Conservation (phyloP, 53 echinoderm and acorn worm species). For the Glandiceps talaboti region DNA sequence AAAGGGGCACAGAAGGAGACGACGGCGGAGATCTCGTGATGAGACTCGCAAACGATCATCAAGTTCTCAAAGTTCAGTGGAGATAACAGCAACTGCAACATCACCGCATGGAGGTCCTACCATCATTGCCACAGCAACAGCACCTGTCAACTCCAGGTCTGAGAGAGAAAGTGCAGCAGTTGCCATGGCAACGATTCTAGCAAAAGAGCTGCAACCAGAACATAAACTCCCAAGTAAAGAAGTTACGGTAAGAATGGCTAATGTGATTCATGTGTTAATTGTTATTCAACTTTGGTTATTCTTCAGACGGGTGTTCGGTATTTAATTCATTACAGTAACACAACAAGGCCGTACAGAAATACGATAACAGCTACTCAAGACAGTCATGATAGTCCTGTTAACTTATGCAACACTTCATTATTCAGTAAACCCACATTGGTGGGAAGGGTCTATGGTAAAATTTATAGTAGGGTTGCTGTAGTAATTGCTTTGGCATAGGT, state of each 20-base stretch:
- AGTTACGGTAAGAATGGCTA: slow-evolving; percentile 52
- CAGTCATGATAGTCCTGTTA: no score
- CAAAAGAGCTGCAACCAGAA: slow-evolving; percentile 55
- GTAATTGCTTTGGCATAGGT: no score
- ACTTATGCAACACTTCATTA: no score
- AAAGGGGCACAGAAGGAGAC: background rate
- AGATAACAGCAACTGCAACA: background rate
- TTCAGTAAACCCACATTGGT: no score
- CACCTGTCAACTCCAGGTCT: background rate
- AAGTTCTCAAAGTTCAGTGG: slow-evolving; percentile 23
- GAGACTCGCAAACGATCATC: slow-evolving; percentile 13
- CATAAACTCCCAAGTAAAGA: slow-evolving; percentile 71
- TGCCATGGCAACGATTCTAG: slow-evolving; percentile 53
- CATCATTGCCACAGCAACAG: background rate
- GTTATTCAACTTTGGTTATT: no score
- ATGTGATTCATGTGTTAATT: no score
- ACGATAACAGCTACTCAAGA: no score
- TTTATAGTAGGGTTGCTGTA: no score
- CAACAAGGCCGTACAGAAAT: no score
- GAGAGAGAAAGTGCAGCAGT: slow-evolving; percentile 19
- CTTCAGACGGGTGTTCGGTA: no score
- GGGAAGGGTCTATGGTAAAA: no score
- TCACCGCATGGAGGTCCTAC: background rate
- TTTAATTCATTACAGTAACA: no score
- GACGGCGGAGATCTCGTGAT: background rate